Evolutionary conservation across 2,797 vertebrate genomes (phyloP), one percentile per base, ranked within the genome.

Genomic region (Kryptolebias ocellatus): DNA sequence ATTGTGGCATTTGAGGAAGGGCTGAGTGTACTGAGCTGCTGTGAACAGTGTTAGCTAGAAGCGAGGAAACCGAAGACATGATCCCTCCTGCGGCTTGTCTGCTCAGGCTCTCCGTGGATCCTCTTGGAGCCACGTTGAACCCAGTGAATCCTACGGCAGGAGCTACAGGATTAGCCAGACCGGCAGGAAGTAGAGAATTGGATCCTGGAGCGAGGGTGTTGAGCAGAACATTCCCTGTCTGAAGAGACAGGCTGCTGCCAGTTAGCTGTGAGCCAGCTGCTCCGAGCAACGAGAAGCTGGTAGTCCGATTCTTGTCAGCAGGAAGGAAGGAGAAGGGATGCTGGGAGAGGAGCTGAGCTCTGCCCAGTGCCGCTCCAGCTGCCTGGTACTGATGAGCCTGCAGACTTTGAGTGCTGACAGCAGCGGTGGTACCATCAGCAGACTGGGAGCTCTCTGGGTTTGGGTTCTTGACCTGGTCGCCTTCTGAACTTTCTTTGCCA

Each of bases 171-270:
- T 59, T 69, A 24, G 51, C 57, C 34, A 37, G 57, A n/a, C 51
- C 54, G 20, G 34, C 47, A 2, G 73, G 64, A 10, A 89, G 28
- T 18, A 57, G 20, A 14, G 56, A 0, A 15, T 59, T 75, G 8
- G 83, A 47, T 29, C 45, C 67, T 20, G 67, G 60, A 4, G 57
- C 14, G 0, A 45, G 2, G 16, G 28, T 18, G 53, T 49, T 82
- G 18, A 80, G 79, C 12, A 80, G 7, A 1, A 63, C 6, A 20
- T 65, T 83, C 2, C 83, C 85, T 45, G 67, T 62, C 59, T 76
- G 84, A 34, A 83, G 77, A 42, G 83, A 80, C 16, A 80, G 45
- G 14, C 44, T 62, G 61, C 79, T 74, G 61, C 66, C 74, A 15
- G 54, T 65, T 20, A 72, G 56, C 3, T 69, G 84, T 20, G 83